Percentiles rank a stretch among this genome's conserved stretches.
Conservation (phyloP, 1,140 invertebrate genomes). For the Mizuhopecten yessoensis region DNA sequence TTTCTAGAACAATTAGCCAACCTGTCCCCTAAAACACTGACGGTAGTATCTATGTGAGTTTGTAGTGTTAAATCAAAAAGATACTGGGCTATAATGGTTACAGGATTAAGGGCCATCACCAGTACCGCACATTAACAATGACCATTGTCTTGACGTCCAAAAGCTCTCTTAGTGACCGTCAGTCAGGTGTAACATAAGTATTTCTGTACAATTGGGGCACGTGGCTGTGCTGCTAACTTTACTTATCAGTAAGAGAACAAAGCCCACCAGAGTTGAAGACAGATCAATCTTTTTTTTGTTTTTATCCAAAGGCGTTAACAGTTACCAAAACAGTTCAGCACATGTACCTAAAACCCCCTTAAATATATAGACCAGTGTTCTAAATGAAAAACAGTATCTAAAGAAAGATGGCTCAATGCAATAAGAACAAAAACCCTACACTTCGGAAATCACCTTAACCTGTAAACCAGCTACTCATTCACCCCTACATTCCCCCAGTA, state of each 20-base stretch:
- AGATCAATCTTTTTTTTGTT: background rate
- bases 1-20: too few relatives aligned
- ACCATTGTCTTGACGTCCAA: background rate
- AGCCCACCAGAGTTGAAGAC: background rate
- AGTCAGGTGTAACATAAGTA: background rate
- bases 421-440: too few relatives aligned
- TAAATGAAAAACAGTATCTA: too few relatives aligned
- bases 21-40: too few relatives aligned
- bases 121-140: background rate
- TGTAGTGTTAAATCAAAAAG: too few relatives aligned
- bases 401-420: too few relatives aligned
- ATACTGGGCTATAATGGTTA: too few relatives aligned
- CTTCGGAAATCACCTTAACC: too few relatives aligned
- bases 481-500: too few relatives aligned
- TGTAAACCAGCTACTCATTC: too few relatives aligned
- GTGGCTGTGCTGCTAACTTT: background rate
- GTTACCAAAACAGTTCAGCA: background rate
- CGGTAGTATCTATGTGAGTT: too few relatives aligned
- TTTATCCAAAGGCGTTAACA: conserved; percentile 16
- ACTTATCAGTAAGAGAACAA: background rate
- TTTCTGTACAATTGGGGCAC: background rate
- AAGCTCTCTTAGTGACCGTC: background rate
- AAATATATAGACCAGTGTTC: conserved; percentile 1
- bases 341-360: background rate
- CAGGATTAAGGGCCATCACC: too few relatives aligned